A percentile compares a stretch with the other conserved stretches of the same genome.
Evolutionary conservation across 2,113 vertebrate genomes (phyloP).

Genomic region (Daphoenositta chrysoptera): DNA sequence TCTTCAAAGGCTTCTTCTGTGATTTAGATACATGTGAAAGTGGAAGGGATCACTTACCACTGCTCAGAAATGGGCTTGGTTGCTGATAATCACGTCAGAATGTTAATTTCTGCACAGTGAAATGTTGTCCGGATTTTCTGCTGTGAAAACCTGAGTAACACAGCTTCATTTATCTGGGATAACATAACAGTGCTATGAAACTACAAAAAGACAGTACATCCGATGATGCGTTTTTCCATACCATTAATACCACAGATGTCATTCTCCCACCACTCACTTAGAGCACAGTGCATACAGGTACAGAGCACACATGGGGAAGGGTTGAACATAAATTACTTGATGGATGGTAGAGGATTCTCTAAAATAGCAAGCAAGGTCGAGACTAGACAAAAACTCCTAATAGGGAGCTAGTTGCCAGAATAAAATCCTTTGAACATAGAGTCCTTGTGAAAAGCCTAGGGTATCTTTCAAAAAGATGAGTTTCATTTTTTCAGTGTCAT

Average conservation of each 20-base stretch:
- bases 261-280: background rate
- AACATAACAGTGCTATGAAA: background rate
- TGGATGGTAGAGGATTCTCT: background rate
- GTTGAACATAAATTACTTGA: background rate
- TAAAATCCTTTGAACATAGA: background rate
- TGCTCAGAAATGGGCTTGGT: background rate
- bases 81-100: background rate
- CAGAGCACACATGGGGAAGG: background rate
- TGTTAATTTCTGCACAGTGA: background rate
- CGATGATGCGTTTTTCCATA: background rate
- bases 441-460: background rate
- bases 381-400: background rate
- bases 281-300: background rate
- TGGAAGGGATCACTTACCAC: background rate
- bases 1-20: background rate
- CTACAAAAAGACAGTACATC: background rate
- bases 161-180: background rate
- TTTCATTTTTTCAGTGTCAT: background rate
- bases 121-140: background rate
- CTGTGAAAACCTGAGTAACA: background rate
- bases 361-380: background rate
- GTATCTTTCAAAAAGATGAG: background rate
- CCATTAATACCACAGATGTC: background rate
- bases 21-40: accelerated
- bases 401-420: background rate